Evolutionary conservation across 2,113 vertebrate genomes (phyloP).

Genomic region (Pelecanoides urinatrix): DNA sequence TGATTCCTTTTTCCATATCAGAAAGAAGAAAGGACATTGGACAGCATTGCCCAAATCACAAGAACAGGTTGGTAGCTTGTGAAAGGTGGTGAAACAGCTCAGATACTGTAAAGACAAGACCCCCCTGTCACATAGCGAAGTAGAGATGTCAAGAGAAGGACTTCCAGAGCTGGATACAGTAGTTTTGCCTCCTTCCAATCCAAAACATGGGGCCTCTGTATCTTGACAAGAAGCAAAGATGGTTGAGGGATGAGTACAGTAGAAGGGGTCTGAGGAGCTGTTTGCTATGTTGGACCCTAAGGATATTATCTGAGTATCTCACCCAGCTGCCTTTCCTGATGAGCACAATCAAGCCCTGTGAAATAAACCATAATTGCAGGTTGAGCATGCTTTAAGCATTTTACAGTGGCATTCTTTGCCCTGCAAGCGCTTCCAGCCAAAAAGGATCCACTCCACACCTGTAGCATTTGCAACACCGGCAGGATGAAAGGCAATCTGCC

Average conservation of each 20-base stretch:
- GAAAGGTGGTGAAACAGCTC: not conserved
- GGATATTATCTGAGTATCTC: not conserved
- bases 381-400: not conserved
- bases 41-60: fast-evolving
- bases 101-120: not conserved
- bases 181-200: not conserved
- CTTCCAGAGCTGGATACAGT: not conserved
- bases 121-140: not conserved
- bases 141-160: not conserved
- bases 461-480: not conserved
- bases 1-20: not conserved
- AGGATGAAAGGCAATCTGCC: not conserved
- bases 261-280: not conserved
- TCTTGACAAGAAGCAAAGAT: not conserved
- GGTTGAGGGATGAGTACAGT: not conserved
- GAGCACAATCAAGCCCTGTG: not conserved
- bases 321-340: not conserved
- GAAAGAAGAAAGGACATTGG: not conserved
- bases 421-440: not conserved
- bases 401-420: not conserved
- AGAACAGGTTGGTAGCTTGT: not conserved
- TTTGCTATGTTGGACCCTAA: not conserved
- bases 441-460: not conserved
- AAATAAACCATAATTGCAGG: constrained; percentile 34
- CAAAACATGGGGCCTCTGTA: not conserved